These are phyloP conservation scores for Coregonus suidteri DNA, from an alignment of 2,797 vertebrate genomes.

Conservation along the genomic window DNA sequence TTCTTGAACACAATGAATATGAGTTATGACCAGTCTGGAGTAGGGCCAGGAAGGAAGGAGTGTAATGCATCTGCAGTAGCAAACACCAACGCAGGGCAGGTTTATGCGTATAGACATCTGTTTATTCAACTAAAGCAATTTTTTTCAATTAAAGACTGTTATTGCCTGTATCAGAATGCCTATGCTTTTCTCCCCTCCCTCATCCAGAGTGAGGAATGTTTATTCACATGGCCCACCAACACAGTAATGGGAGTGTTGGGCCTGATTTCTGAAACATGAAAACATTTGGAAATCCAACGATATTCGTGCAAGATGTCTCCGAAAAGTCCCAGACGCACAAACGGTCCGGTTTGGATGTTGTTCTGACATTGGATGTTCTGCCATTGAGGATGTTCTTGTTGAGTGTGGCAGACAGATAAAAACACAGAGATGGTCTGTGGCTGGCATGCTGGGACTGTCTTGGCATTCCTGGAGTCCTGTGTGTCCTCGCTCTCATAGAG, in stretches of 20 bases:
- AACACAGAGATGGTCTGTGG: conserved; percentile 47
- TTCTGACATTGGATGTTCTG: conserved; percentile 12
- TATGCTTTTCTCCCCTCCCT: conserved; percentile 28
- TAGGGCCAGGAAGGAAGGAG: conserved; percentile 71
- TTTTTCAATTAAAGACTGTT: conserved; percentile 34
- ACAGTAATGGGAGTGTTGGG: not conserved
- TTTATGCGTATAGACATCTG: conserved; percentile 63
- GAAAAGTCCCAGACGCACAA: conserved; percentile 24
- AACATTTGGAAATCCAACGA: not conserved
- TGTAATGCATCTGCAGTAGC: conserved; percentile 57
- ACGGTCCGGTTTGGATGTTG: not conserved
- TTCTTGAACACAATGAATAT: conserved; percentile 57
- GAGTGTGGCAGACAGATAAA: conserved; percentile 53
- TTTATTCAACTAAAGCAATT: conserved; percentile 57
- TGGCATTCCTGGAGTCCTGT: conserved; percentile 44
- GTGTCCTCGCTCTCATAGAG: conserved; percentile 42
- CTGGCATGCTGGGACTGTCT: conserved; percentile 31
- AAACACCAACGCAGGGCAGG: conserved; percentile 38
- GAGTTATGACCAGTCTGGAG: conserved; percentile 19
- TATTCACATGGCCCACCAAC: conserved; percentile 23
- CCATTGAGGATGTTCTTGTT: conserved; percentile 30
- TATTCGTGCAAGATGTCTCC: not conserved
- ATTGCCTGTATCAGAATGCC: not conserved
- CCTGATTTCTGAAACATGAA: conserved; percentile 17
- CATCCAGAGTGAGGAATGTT: conserved; percentile 14